Evolutionary conservation across 2,113 vertebrate genomes (phyloP).

Genomic region (Pipa parva): DNA sequence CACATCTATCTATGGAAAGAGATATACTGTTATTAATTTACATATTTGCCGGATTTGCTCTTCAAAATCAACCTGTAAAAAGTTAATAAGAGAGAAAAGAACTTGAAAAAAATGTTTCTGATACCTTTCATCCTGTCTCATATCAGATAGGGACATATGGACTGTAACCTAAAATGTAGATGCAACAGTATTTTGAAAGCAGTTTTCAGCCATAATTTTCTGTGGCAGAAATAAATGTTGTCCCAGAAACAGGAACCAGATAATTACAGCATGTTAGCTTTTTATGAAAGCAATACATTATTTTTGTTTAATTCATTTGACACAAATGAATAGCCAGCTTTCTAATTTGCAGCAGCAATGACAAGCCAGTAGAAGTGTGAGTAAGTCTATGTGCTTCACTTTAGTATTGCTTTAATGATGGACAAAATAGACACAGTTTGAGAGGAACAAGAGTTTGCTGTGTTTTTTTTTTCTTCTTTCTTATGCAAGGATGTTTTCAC

Average conservation of each 20-base stretch:
- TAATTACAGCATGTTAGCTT: conserved; percentile 43
- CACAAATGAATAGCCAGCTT: conserved; percentile 40
- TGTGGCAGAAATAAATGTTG: conserved; percentile 28
- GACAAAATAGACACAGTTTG: conserved; percentile 43
- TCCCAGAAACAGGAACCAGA: conserved; percentile 30
- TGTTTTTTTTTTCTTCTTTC: conserved; percentile 56
- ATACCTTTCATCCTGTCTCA: conserved; percentile 38
- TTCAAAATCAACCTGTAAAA: conserved; percentile 34
- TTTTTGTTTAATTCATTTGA: conserved; percentile 44
- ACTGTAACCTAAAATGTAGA: conserved; percentile 39
- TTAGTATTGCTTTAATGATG: conserved; percentile 30
- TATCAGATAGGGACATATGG: conserved; percentile 41
- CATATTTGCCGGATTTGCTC: conserved; percentile 34
- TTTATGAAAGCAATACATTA: conserved; percentile 40
- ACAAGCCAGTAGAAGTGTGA: conserved; percentile 27
- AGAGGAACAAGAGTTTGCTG: conserved; percentile 49
- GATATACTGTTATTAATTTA: conserved; percentile 18
- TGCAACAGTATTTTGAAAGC: conserved; percentile 40
- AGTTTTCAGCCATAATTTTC: conserved; percentile 37
- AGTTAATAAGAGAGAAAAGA: conserved; percentile 17
- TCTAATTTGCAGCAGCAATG: conserved; percentile 31
- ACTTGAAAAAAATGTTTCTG: conserved; percentile 29
- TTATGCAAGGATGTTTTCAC: conserved; percentile 71
- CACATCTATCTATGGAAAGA: no score
- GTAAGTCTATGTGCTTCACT: conserved; percentile 23